phyloP scores from a whole-genome alignment of 2,888 invertebrate genomes.

The Aromia moschata region DNA sequence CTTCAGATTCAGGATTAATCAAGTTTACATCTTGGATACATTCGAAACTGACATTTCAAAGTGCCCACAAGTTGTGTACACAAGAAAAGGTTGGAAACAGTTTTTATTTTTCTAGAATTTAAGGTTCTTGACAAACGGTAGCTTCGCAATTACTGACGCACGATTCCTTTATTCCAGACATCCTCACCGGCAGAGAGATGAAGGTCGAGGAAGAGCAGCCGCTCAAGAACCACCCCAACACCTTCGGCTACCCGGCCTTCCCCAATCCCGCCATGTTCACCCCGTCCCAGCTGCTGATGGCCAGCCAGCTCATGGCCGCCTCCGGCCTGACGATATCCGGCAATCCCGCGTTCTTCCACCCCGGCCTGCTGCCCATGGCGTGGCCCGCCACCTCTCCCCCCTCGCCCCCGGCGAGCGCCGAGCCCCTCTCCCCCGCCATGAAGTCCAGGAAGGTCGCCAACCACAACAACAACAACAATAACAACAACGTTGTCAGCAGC shows the following conservation, averaged over 20 bases:
- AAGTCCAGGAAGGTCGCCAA: constrained; percentile 57
- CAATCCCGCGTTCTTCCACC: constrained; percentile 71
- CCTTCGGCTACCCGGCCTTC: constrained; percentile 64
- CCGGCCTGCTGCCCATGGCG: constrained; percentile 69
- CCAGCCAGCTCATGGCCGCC: constrained; percentile 66
- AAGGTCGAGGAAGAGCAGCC: constrained; percentile 69
- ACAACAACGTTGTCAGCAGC: constrained; percentile 62
- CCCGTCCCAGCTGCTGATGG: constrained; percentile 65
- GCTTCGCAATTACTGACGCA: neutral
- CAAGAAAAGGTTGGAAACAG: too few relatives aligned
- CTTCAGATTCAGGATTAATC: too few relatives aligned
- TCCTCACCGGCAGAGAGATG: constrained; percentile 56
- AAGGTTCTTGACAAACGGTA: neutral
- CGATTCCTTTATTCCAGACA: constrained; percentile 53
- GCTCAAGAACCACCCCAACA: constrained; percentile 60
- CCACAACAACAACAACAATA: constrained; percentile 62
- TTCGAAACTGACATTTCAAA: too few relatives aligned
- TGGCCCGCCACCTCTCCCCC: constrained; percentile 65
- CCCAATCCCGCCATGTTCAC: constrained; percentile 62
- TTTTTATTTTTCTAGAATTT: neutral
- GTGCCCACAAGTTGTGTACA: too few relatives aligned
- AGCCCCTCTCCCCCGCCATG: constrained; percentile 60
- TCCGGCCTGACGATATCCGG: constrained; percentile 68
- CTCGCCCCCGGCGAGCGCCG: constrained; percentile 62
- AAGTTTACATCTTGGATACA: too few relatives aligned